Conservation (phyloP, 2,888 invertebrate genomes). For the Osedax fenrisi region DNA sequence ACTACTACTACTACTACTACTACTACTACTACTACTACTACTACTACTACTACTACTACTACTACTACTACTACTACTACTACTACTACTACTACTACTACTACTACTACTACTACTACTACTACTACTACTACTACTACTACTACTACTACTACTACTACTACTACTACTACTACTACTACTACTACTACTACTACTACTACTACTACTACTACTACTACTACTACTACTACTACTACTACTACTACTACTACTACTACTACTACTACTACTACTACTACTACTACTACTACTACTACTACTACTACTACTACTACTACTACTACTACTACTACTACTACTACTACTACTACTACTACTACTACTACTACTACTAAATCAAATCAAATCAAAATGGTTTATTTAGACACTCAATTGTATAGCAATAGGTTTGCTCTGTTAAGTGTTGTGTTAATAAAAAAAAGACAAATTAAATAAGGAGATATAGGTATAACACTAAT, state of each 20-base stretch:
- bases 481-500: too few relatives aligned
- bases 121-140: neutral
- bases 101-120: neutral
- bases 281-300: neutral
- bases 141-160: neutral
- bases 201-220: neutral
- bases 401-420: too few relatives aligned
- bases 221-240: neutral
- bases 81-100: neutral
- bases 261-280: constrained; percentile 2
- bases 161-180: neutral
- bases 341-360: neutral
- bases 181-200: neutral
- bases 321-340: neutral
- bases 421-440: too few relatives aligned
- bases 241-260: neutral
- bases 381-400: too few relatives aligned
- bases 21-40: constrained; percentile 7
- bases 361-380: too few relatives aligned
- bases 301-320: neutral
- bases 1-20: neutral
- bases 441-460: too few relatives aligned
- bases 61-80: constrained; percentile 8
- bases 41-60: constrained; percentile 8
- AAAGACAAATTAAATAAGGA: too few relatives aligned